Evolutionary conservation across 1,140 invertebrate species (phyloP), one percentile per base, ranked within the genome.

Genomic region (Diachasmimorpha longicaudata): DNA sequence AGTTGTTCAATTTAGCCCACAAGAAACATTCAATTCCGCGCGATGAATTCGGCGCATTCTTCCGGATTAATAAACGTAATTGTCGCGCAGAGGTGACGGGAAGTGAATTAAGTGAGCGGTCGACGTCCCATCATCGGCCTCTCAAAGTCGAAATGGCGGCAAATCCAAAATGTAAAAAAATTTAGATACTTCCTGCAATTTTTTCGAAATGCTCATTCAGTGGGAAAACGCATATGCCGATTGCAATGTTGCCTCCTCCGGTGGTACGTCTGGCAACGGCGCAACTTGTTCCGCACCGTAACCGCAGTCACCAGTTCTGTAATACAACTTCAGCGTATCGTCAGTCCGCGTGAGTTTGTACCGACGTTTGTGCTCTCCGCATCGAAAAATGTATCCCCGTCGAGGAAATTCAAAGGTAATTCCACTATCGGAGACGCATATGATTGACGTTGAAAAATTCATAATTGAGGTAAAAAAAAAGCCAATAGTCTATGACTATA

Each of bases 391-490:
- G 48, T 52, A 13, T 52, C 6, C 48, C 5, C 48, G 48, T n/a
- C 48, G 48, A 16, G 14, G 48, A 1, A 52, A 52, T 16, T 16
- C 48, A 16, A 52, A 16, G 48, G 16, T 63, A 6, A 25, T 63
- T 11, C 21, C 25, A 63, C 19, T 23, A 9, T 63, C 58, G 14
- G 21, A 9, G 11, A 19, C 14, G 19, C 14, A 25, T 14, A 85
- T 85, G 83, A 86, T 89, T 78, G 86, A 89, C 69, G 86, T 85
- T 11, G 85, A 85, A 31, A 82, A 79, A 70, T 86, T 89, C 71
- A 89, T 89, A 68, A 75, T 75, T 36, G 86, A 88, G 58, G 81
- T 89, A 14, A 80, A 85, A 77, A 86, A 85, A 37, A 80, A 85
- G 6, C 86, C 87, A 25, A 84, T 83, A 19, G 86, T 88, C 66